phyloP scores from a whole-genome alignment of 2,113 vertebrate species.

The Ictalurus furcatus region DNA sequence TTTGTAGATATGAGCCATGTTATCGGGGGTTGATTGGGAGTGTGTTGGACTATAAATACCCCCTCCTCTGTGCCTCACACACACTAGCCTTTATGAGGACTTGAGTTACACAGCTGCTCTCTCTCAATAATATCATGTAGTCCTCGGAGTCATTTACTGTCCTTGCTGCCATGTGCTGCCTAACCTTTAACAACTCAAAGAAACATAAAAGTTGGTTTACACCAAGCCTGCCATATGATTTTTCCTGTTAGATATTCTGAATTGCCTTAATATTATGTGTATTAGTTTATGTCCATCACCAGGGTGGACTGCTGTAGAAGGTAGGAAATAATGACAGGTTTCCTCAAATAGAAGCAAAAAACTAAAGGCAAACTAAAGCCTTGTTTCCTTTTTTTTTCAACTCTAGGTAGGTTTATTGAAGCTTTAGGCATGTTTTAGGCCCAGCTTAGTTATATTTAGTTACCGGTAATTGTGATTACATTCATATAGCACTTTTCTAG shows the following conservation, averaged over 20 bases:
- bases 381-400: background rate
- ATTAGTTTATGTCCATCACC: background rate
- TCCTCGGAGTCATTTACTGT: slow-evolving; percentile 14
- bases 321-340: background rate
- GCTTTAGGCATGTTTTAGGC: background rate
- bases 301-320: background rate
- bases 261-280: background rate
- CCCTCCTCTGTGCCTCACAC: slow-evolving; percentile 37
- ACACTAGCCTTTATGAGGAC: slow-evolving; percentile 47
- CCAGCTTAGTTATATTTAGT: background rate
- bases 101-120: slow-evolving; percentile 60
- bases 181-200: slow-evolving; percentile 29
- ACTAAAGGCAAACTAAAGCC: background rate
- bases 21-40: slow-evolving; percentile 25
- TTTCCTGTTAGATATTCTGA: background rate
- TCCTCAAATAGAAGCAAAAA: background rate
- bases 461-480: too few species aligned
- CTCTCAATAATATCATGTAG: slow-evolving; percentile 41
- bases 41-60: slow-evolving; percentile 58
- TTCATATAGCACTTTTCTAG: too few species aligned
- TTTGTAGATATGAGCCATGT: slow-evolving; percentile 49
- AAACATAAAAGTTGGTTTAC: background rate
- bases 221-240: background rate
- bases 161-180: slow-evolving; percentile 19
- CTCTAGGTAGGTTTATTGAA: background rate